phyloP scores from a whole-genome alignment of 2,797 vertebrate species.

The Pseudopleuronectes americanus region DNA sequence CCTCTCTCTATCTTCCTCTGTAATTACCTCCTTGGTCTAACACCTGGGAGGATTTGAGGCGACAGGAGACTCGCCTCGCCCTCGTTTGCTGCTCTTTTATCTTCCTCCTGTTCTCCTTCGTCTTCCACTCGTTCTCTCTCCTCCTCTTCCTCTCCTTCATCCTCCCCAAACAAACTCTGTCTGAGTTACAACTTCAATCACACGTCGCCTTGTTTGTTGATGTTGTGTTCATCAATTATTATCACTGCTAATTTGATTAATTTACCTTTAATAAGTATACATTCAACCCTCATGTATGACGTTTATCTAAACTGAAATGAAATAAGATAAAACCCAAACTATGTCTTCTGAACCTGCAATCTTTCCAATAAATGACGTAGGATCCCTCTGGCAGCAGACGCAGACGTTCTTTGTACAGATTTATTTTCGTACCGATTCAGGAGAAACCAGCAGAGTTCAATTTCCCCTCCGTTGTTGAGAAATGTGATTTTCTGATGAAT shows the following conservation, averaged over 20 bases:
- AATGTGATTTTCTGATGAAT: conserved; percentile 26
- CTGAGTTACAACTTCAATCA: background rate
- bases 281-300: too few species aligned
- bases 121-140: background rate
- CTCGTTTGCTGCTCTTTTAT: conserved; percentile 52
- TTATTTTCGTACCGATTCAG: background rate
- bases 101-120: conserved; percentile 23
- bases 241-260: too few species aligned
- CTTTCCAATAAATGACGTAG: too few species aligned
- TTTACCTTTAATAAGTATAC: too few species aligned
- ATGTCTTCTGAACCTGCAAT: too few species aligned
- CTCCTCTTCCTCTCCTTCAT: conserved; percentile 16
- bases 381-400: too few species aligned
- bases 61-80: conserved; percentile 41
- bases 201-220: conserved; percentile 10
- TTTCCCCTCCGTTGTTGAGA: conserved; percentile 17
- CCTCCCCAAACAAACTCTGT: conserved; percentile 38
- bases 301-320: too few species aligned
- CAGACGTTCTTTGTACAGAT: too few species aligned
- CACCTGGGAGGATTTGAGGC: conserved; percentile 54
- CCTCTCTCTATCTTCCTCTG: conserved; percentile 25
- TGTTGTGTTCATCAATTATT: too few species aligned
- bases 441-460: background rate
- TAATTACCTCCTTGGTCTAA: conserved; percentile 51
- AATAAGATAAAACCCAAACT: too few species aligned